phyloP scores from a whole-genome alignment of 2,113 vertebrate species.

The Chrysemys picta region DNA sequence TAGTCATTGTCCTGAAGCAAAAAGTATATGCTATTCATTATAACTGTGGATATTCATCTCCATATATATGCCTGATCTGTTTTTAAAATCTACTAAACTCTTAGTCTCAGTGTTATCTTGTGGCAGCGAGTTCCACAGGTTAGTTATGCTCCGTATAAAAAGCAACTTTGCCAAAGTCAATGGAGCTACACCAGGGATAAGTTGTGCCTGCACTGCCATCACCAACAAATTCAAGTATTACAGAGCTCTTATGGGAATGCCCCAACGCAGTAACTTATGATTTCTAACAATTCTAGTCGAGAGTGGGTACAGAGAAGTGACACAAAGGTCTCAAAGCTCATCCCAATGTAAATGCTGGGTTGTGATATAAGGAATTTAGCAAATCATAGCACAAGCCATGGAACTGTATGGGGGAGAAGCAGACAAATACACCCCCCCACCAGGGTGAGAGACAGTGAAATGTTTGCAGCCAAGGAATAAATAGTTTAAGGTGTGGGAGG shows the following conservation, averaged over 20 bases:
- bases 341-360: rapidly evolving
- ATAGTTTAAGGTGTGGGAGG: neutral
- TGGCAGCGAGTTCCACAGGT: neutral
- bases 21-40: too few relatives aligned
- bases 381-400: neutral
- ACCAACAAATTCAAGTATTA: conserved; percentile 37
- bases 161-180: conserved; percentile 22
- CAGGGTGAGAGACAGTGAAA: rapidly evolving
- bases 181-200: neutral
- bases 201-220: conserved; percentile 40
- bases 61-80: too few relatives aligned
- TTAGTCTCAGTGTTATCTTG: too few relatives aligned
- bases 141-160: conserved; percentile 13
- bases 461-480: neutral
- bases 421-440: rapidly evolving
- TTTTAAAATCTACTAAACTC: too few relatives aligned
- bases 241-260: rapidly evolving
- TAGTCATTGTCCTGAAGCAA: too few relatives aligned
- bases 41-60: too few relatives aligned
- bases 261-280: neutral
- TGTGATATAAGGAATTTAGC: neutral
- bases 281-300: rapidly evolving
- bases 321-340: neutral
- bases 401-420: neutral
- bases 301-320: rapidly evolving